Evolutionary conservation across 2,113 vertebrate genomes (phyloP).

Genomic region (Ranitomeya variabilis): DNA sequence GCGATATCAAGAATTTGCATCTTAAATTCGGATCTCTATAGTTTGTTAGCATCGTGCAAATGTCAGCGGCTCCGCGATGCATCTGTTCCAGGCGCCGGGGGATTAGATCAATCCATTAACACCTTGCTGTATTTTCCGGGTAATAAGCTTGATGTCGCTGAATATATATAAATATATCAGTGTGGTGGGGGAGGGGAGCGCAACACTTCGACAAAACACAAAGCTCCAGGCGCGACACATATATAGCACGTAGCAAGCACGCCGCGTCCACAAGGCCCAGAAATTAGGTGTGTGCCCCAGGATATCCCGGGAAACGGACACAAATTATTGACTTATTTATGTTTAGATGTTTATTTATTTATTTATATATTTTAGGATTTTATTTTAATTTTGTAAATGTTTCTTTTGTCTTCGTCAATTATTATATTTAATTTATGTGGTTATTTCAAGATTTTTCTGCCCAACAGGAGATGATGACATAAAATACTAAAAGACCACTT

Average conservation of each 20-base stretch:
- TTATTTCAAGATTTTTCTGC: no score
- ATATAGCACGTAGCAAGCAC: neutral
- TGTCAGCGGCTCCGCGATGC: neutral
- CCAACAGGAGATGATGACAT: no score
- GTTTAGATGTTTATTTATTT: no score
- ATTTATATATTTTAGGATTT: no score
- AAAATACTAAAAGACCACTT: no score
- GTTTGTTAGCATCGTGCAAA: neutral
- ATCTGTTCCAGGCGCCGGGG: neutral
- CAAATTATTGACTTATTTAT: no score
- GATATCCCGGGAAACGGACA: no score
- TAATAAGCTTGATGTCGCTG: neutral
- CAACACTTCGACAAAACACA: neutral
- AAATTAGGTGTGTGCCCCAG: no score
- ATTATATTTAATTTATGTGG: no score
- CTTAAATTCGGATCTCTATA: slow-evolving; percentile 1
- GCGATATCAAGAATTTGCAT: neutral
- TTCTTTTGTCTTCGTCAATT: no score
- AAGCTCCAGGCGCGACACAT: neutral
- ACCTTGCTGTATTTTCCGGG: slow-evolving; percentile 3
- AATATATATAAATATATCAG: slow-evolving; percentile 7
- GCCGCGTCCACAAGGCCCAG: neutral
- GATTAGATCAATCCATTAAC: slow-evolving; percentile 23
- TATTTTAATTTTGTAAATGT: no score
- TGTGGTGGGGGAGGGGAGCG: neutral